phyloP scores from a whole-genome alignment of 1,140 invertebrate genomes.

The Eufriesea mexicana region DNA sequence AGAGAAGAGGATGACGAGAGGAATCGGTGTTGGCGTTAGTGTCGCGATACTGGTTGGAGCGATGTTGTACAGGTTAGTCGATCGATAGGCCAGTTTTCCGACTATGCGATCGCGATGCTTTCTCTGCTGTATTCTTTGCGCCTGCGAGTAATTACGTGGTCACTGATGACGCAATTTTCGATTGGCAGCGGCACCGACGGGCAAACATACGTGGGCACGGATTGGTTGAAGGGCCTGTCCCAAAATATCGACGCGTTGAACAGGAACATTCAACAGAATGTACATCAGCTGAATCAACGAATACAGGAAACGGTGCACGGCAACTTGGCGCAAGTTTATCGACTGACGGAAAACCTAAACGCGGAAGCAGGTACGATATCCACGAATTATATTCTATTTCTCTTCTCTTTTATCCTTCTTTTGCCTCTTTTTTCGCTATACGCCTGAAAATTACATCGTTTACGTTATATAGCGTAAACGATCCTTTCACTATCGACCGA shows the following conservation, averaged over 20 bases:
- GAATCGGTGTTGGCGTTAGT: background rate
- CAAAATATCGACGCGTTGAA: slow-evolving; percentile 38
- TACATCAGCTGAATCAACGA: slow-evolving; percentile 27
- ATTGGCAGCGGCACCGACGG: slow-evolving; percentile 21
- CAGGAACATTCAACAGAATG: slow-evolving; percentile 44
- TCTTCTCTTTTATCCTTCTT: background rate
- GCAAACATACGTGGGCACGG: background rate
- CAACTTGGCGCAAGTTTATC: background rate
- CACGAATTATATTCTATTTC: too few species aligned
- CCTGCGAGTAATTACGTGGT: background rate
- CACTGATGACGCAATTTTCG: background rate
- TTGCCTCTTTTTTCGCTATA: background rate
- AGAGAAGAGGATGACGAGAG: background rate
- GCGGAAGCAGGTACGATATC: background rate
- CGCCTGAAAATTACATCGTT: slow-evolving; percentile 21
- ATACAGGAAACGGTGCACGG: slow-evolving; percentile 41
- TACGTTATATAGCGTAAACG: background rate
- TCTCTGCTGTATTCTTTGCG: background rate
- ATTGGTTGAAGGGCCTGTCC: slow-evolving; percentile 38
- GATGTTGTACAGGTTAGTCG: slow-evolving; percentile 37
- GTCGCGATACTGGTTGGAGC: background rate
- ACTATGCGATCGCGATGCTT: background rate
- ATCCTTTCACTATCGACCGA: slow-evolving; percentile 60
- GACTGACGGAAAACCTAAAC: background rate
- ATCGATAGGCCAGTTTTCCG: background rate